Conservation (phyloP, 2,888 invertebrate species). For the Yponomeuta cagnagella region DNA sequence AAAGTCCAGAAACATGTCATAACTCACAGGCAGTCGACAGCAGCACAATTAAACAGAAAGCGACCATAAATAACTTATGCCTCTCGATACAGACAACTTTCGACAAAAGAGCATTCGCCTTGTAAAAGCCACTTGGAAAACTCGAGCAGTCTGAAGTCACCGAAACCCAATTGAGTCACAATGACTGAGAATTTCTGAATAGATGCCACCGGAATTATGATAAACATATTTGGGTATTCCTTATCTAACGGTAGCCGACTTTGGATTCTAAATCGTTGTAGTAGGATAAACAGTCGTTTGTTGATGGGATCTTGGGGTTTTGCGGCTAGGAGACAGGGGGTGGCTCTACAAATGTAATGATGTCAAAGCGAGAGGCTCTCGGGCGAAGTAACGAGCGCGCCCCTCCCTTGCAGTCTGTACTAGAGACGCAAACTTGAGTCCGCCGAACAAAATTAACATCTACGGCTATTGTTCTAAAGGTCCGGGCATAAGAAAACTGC, state of each 20-base stretch:
- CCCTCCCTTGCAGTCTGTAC: conserved; percentile 23
- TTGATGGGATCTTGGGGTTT: conserved; percentile 24
- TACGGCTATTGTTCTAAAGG: not conserved
- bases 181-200: conserved; percentile 17
- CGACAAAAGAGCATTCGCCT: conserved; percentile 21
- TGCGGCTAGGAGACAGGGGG: conserved; percentile 41
- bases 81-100: conserved; percentile 5
- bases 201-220: conserved; percentile 25
- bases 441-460: not conserved
- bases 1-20: conserved; percentile 15
- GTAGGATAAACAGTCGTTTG: not conserved
- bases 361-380: conserved; percentile 50
- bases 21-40: conserved; percentile 23
- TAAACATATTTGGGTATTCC: conserved; percentile 14
- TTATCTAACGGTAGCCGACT: conserved; percentile 17
- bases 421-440: not conserved
- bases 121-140: conserved; percentile 14
- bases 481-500: not conserved
- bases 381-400: conserved; percentile 35
- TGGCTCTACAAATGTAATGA: conserved; percentile 57
- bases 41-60: conserved; percentile 22
- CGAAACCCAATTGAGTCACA: conserved; percentile 20
- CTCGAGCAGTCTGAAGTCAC: conserved; percentile 20
- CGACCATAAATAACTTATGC: not conserved
- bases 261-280: conserved; percentile 16